Percentiles rank a stretch among this genome's conserved stretches.
Conservation (phyloP, 2,888 invertebrate species). For the Agrochola lychnidis region DNA sequence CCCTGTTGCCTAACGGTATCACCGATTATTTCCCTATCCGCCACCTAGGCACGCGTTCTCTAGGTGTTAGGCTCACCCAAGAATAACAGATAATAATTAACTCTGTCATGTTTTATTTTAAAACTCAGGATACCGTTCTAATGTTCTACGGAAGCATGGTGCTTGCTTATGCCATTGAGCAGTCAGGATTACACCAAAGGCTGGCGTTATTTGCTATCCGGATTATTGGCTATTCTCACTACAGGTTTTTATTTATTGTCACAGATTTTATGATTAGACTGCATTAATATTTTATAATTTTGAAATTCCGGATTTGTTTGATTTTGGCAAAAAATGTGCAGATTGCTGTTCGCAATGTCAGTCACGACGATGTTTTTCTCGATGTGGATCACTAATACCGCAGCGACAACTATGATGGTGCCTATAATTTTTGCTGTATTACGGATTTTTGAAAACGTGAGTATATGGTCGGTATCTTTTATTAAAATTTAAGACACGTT, state of each 20-base stretch:
- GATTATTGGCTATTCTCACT: constrained; percentile 83
- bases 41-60: neutral
- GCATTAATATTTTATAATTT: neutral
- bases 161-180: constrained; percentile 83
- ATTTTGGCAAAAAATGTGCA: constrained; percentile 68
- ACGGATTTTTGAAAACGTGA: constrained; percentile 92
- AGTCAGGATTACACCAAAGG: constrained; percentile 83
- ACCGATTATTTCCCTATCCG: neutral
- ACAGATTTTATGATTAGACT: neutral
- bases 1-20: neutral
- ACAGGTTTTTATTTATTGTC: constrained; percentile 69
- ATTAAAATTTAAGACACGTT: no score
- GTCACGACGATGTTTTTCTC: constrained; percentile 96
- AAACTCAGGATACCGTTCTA: constrained; percentile 70
- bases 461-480: neutral
- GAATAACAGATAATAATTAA: neutral
- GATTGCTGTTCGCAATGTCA: constrained; percentile 95
- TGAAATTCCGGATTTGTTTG: neutral
- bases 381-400: constrained; percentile 98
- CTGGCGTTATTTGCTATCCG: constrained; percentile 81
- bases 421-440: constrained; percentile 96
- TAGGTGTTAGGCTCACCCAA: neutral
- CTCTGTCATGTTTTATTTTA: neutral
- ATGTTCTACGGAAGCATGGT: constrained; percentile 84
- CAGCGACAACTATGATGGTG: constrained; percentile 97